Percentiles rank a stretch among this genome's conserved stretches.
These are phyloP conservation scores for Drosophila santomea DNA, from an alignment of 1,140 invertebrate genomes.

Conservation along the genomic window DNA sequence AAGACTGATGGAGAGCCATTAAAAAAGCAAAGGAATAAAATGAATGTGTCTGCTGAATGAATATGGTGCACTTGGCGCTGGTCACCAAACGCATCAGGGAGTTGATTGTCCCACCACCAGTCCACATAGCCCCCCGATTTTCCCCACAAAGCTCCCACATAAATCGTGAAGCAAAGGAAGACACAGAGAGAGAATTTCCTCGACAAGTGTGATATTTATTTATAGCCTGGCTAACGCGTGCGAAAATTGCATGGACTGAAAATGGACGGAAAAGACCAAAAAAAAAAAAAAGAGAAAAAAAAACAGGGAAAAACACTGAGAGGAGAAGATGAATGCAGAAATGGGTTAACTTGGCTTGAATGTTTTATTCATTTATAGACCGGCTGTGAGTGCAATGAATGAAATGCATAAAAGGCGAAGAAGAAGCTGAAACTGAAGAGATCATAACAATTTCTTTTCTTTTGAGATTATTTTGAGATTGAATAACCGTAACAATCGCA, in stretches of 20 bases:
- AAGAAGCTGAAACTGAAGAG: conserved; percentile 8
- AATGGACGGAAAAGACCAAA: conserved; percentile 21
- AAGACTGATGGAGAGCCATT: conserved; percentile 17
- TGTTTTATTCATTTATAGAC: conserved; percentile 66
- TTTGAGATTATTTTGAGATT: conserved; percentile 11
- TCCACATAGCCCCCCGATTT: not conserved
- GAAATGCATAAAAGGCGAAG: conserved; percentile 36
- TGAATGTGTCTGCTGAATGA: conserved; percentile 63
- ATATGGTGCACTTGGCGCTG: conserved; percentile 63
- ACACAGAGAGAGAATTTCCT: conserved; percentile 52
- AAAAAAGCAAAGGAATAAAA: conserved; percentile 35
- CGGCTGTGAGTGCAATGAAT: conserved; percentile 49
- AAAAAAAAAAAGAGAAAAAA: not conserved
- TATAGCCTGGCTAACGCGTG: conserved; percentile 61
- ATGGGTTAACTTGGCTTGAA: conserved; percentile 68
- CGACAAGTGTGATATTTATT: conserved; percentile 77
- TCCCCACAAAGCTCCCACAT: conserved; percentile 64
- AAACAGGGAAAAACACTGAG: not conserved
- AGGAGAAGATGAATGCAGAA: conserved; percentile 69
- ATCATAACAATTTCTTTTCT: conserved; percentile 60
- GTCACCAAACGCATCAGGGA: conserved; percentile 28
- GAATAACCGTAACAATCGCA: conserved; percentile 55
- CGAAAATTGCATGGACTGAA: conserved; percentile 28
- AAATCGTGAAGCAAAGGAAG: conserved; percentile 47
- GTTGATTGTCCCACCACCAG: conserved; percentile 18